phyloP scores from a whole-genome alignment of 2,888 invertebrate species.

The Sminthurinus aureus region DNA sequence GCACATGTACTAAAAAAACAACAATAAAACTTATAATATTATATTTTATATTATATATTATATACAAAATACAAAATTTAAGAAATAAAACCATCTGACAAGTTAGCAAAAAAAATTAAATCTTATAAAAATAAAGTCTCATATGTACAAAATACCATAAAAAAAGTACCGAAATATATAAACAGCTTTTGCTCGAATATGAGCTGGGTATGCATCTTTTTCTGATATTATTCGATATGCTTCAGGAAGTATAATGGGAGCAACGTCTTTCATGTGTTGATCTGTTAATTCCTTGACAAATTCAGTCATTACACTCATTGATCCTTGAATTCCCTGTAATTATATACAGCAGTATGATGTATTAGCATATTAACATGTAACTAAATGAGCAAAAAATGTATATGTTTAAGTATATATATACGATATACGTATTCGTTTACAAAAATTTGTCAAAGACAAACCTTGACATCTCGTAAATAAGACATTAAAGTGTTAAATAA shows the following conservation, averaged over 20 bases:
- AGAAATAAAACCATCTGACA: not conserved
- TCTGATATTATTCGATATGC: constrained; percentile 74
- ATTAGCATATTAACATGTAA: not conserved
- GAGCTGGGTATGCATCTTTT: constrained; percentile 68
- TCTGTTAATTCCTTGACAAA: constrained; percentile 73
- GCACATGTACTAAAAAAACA: constrained; percentile 67
- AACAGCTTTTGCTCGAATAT: constrained; percentile 72
- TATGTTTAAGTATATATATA: not conserved
- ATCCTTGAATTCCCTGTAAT: constrained; percentile 70
- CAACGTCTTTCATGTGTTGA: constrained; percentile 71
- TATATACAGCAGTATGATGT: not conserved
- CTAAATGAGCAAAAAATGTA: not conserved
- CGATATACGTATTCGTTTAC: not conserved
- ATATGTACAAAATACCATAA: not conserved
- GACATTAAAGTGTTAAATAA: constrained; percentile 73
- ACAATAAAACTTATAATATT: not conserved
- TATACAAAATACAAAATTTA: not conserved
- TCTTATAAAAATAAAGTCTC: not conserved
- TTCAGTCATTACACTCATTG: constrained; percentile 75
- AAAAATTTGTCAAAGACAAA: constrained; percentile 56
- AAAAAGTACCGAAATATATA: constrained; percentile 67
- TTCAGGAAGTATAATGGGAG: constrained; percentile 74
- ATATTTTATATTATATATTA: not conserved
- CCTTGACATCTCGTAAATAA: constrained; percentile 70
- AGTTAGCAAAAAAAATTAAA: not conserved